Evolutionary conservation across 2,113 vertebrate genomes (phyloP).

Genomic region (Phalacrocorax pelagicus): DNA sequence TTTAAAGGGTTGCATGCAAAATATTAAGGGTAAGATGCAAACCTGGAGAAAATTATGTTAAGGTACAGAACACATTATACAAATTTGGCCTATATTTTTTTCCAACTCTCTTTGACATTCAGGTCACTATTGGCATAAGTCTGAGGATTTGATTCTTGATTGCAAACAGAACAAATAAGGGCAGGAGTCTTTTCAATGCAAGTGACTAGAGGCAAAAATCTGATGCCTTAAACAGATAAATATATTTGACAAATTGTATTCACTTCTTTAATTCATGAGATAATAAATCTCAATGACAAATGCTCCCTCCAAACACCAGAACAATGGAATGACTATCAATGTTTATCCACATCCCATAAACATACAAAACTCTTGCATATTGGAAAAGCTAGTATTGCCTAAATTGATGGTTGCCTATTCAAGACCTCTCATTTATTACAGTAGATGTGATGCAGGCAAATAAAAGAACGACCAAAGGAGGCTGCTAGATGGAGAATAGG

Average conservation of each 20-base stretch:
- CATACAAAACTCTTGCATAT: neutral
- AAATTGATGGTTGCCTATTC: constrained; percentile 17
- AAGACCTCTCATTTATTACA: constrained; percentile 14
- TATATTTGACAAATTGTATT: neutral
- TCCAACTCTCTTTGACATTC: neutral
- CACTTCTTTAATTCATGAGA: neutral
- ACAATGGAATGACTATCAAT: constrained; percentile 21
- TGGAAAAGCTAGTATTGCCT: neutral
- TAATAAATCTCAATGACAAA: constrained; percentile 28
- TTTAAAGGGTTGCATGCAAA: neutral
- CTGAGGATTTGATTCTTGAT: neutral
- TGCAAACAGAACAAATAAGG: neutral
- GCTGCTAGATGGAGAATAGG: constrained; percentile 12
- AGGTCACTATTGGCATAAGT: neutral
- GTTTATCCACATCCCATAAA: constrained; percentile 17
- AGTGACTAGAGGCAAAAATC: neutral
- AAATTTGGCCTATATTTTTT: neutral
- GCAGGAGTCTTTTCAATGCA: neutral
- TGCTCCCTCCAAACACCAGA: neutral
- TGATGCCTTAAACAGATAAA: neutral
- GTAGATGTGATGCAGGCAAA: neutral
- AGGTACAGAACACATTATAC: neutral
- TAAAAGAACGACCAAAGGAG: constrained; percentile 32
- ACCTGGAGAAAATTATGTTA: neutral
- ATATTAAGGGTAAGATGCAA: neutral